These are phyloP conservation scores for Agelastica alni DNA, from an alignment of 2,888 invertebrate species.

Conservation along the genomic window DNA sequence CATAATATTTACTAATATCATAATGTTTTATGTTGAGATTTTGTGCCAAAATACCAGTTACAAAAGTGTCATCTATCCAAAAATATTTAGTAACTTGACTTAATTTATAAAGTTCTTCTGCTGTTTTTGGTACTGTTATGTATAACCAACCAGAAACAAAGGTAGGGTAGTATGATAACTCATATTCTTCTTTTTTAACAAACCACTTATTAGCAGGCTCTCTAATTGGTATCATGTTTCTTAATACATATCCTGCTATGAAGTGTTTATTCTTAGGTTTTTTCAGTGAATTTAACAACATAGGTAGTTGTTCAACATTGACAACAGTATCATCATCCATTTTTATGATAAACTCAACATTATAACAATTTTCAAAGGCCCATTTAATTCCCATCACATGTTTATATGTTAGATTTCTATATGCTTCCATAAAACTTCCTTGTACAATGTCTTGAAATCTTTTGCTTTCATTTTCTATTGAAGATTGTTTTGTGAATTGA, in stretches of 20 bases:
- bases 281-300: constrained; percentile 55
- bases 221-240: constrained; percentile 66
- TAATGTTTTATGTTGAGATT: constrained; percentile 62
- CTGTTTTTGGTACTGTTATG: constrained; percentile 70
- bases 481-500: constrained; percentile 61
- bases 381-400: constrained; percentile 82
- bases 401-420: constrained; percentile 80
- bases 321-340: constrained; percentile 82
- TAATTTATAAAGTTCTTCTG: constrained; percentile 61
- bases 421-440: constrained; percentile 77
- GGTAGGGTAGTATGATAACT: constrained; percentile 66
- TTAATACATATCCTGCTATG: constrained; percentile 71
- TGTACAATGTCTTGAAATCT: constrained; percentile 73
- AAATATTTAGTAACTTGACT: constrained; percentile 69
- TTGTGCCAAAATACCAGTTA: constrained; percentile 78
- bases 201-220: constrained; percentile 78
- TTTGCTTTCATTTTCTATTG: constrained; percentile 65
- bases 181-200: constrained; percentile 70
- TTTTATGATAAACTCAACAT: constrained; percentile 71
- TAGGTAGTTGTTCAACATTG: constrained; percentile 65
- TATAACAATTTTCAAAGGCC: constrained; percentile 66
- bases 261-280: constrained; percentile 46
- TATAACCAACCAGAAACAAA: constrained; percentile 88
- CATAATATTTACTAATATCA: constrained; percentile 66
- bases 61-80: constrained; percentile 90